phyloP scores from a whole-genome alignment of 2,797 vertebrate species.

The Acridotheres tristis region DNA sequence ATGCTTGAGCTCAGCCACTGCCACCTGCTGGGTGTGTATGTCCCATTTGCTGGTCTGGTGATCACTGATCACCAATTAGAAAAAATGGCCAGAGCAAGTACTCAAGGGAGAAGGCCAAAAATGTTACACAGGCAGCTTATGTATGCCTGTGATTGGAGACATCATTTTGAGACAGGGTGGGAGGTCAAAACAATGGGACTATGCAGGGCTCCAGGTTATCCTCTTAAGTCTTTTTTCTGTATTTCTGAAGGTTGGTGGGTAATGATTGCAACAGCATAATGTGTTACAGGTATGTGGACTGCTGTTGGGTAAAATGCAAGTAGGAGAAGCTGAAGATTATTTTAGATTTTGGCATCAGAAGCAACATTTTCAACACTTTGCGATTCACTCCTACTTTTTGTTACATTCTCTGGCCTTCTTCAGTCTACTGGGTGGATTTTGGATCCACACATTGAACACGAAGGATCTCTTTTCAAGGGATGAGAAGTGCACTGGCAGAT shows the following conservation, averaged over 20 bases:
- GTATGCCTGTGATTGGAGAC: not conserved
- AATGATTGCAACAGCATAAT: not conserved
- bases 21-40: constrained; percentile 8
- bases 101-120: not conserved
- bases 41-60: constrained; percentile 11
- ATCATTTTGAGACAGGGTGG: not conserved
- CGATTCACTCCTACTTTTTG: not conserved
- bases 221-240: not conserved
- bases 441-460: not conserved
- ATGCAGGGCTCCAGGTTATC: not conserved
- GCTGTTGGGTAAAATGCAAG: not conserved
- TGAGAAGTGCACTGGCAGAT: not conserved
- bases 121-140: not conserved
- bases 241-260: not conserved
- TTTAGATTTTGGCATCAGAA: not conserved
- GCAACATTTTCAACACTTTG: not conserved
- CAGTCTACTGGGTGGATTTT: not conserved
- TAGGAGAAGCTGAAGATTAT: not conserved
- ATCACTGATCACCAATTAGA: not conserved
- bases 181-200: not conserved
- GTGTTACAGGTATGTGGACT: fast-evolving
- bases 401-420: not conserved
- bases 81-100: not conserved
- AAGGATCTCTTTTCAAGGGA: not conserved
- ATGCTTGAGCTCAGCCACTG: not conserved